These are phyloP conservation scores for Ispidina picta DNA, from an alignment of 2,797 vertebrate genomes.

Conservation along the genomic window DNA sequence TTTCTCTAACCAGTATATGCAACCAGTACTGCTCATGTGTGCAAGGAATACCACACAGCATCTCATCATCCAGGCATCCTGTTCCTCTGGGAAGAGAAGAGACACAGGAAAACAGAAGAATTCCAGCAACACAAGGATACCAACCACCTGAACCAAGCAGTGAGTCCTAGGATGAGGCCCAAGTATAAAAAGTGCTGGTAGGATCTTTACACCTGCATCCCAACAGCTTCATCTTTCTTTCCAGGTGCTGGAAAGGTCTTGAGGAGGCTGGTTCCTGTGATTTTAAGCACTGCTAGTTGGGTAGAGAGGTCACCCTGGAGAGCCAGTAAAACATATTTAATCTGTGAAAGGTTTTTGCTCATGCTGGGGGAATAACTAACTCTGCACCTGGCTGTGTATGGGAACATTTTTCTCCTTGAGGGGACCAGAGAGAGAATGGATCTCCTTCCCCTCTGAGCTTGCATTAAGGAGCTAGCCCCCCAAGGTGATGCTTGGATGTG, in stretches of 20 bases:
- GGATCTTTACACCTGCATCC: neutral
- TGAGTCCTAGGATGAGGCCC: neutral
- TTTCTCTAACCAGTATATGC: neutral
- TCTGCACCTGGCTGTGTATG: neutral
- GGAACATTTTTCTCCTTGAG: neutral
- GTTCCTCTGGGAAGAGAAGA: constrained; percentile 33
- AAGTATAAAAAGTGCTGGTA: neutral
- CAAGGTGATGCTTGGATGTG: neutral
- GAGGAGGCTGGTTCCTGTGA: constrained; percentile 11
- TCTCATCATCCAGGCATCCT: neutral
- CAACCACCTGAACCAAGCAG: neutral
- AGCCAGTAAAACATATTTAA: neutral
- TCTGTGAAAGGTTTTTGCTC: neutral
- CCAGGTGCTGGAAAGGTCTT: neutral
- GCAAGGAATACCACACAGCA: rapidly evolving
- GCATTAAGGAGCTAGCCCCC: neutral
- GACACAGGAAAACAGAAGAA: neutral
- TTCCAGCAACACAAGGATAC: neutral
- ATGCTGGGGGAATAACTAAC: neutral
- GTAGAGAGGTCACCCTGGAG: neutral
- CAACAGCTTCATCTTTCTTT: constrained; percentile 24
- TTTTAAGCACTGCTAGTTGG: neutral
- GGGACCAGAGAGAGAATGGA: neutral
- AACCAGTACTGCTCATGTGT: neutral
- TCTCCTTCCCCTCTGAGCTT: neutral